Conservation (phyloP, 2,888 invertebrate genomes). For the Drosophila nr. fundita region DNA sequence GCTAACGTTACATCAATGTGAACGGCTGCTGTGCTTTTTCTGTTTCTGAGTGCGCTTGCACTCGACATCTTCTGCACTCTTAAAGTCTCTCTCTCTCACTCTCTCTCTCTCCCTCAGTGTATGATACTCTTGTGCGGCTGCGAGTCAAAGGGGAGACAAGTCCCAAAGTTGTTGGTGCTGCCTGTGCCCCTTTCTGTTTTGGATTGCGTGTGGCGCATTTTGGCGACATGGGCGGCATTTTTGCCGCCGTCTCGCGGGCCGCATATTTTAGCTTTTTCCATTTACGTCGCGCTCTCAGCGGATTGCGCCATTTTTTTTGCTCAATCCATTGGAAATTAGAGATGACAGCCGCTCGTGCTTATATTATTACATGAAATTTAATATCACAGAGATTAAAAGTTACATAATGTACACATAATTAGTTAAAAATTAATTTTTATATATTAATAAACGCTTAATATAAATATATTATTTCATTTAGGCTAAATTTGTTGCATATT, state of each 20-base stretch:
- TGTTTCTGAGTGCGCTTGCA: constrained; percentile 54
- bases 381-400: neutral
- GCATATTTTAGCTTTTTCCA: constrained; percentile 73
- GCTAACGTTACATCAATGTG: constrained; percentile 73
- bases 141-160: constrained; percentile 47
- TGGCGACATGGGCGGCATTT: constrained; percentile 80
- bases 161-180: constrained; percentile 35
- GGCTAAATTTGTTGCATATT: neutral
- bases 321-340: constrained; percentile 37
- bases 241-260: constrained; percentile 66
- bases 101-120: constrained; percentile 14
- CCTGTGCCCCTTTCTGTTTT: constrained; percentile 56
- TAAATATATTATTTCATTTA: neutral
- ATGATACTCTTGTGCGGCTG: constrained; percentile 23
- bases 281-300: constrained; percentile 60
- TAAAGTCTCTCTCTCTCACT: constrained; percentile 12
- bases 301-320: constrained; percentile 75
- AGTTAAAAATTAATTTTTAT: neutral
- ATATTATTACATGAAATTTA: neutral
- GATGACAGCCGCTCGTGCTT: constrained; percentile 30
- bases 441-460: neutral
- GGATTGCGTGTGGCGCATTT: constrained; percentile 77
- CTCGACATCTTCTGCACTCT: constrained; percentile 20
- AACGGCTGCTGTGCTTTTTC: constrained; percentile 53
- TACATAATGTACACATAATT: neutral